Conservation (phyloP, 2,797 vertebrate genomes). For the Gallinago nigripennis region DNA sequence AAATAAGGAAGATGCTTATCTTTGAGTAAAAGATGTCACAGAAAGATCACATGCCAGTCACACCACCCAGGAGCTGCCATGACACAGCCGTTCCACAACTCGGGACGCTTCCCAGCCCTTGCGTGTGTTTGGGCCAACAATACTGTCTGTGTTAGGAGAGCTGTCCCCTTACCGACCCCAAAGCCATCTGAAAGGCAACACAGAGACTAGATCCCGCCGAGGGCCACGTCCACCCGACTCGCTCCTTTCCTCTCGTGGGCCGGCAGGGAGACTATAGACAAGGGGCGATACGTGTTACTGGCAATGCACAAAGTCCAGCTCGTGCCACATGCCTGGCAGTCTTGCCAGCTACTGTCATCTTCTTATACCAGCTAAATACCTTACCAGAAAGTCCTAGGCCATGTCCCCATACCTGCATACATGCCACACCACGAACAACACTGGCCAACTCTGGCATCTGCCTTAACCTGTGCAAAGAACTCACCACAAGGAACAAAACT, state of each 20-base stretch:
- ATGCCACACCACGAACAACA: accelerated
- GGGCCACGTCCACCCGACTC: neutral
- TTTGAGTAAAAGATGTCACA: neutral
- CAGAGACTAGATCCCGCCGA: accelerated
- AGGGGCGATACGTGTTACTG: neutral
- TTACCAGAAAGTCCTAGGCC: neutral
- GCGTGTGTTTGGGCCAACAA: neutral
- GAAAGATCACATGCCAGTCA: constrained; percentile 49
- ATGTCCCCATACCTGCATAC: accelerated
- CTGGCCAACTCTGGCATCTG: accelerated
- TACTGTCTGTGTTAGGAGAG: neutral
- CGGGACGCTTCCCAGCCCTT: neutral
- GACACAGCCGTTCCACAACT: constrained; percentile 6
- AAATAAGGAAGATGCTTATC: constrained; percentile 28
- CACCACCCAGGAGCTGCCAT: neutral
- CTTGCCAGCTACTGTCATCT: neutral
- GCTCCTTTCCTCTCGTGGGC: accelerated
- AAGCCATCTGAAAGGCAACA: neutral
- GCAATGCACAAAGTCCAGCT: neutral
- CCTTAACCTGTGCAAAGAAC: neutral
- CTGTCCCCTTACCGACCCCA: neutral
- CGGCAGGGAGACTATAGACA: neutral
- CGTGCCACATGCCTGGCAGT: neutral
- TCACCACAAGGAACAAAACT: neutral
- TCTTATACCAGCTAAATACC: neutral